A percentile compares a stretch with the other conserved stretches of the same genome.
These are phyloP conservation scores for Drosophila lini DNA, from an alignment of 1,140 invertebrate species.

Conservation along the genomic window DNA sequence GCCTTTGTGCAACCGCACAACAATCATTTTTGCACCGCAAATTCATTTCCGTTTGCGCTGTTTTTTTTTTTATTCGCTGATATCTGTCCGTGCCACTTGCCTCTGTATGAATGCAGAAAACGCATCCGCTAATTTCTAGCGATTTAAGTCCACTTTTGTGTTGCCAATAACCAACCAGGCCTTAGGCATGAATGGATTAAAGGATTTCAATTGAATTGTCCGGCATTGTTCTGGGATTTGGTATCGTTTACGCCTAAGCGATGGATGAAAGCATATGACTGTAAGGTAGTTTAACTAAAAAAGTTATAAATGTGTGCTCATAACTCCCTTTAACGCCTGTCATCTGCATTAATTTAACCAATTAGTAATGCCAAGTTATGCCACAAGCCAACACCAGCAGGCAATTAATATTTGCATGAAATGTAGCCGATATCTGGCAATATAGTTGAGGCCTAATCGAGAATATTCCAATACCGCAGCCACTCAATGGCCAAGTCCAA, in stretches of 20 bases:
- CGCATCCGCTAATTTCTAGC: conserved; percentile 63
- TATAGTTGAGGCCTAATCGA: conserved; percentile 58
- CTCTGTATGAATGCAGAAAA: conserved; percentile 41
- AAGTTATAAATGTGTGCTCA: too few relatives aligned
- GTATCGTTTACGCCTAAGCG: neutral
- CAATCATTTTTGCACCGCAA: conserved; percentile 78
- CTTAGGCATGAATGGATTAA: neutral
- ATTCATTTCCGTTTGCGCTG: conserved; percentile 73
- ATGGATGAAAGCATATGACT: neutral
- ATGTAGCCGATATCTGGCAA: conserved; percentile 19
- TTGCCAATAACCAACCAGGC: conserved; percentile 51
- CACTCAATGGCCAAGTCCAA: conserved; percentile 47
- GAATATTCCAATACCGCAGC: conserved; percentile 39
- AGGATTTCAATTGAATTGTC: conserved; percentile 14
- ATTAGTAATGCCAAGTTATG: conserved; percentile 29
- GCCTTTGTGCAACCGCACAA: conserved; percentile 74
- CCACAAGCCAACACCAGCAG: neutral
- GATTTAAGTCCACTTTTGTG: conserved; percentile 55
- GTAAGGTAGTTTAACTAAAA: neutral
- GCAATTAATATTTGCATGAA: conserved; percentile 44
- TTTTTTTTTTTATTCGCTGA: conserved; percentile 15
- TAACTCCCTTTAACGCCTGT: too few relatives aligned
- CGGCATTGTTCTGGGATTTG: neutral
- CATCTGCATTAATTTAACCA: conserved; percentile 36
- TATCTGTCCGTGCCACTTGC: conserved; percentile 8